Conservation (phyloP, 2,888 invertebrate species). For the Troglohyphantes excavatus region DNA sequence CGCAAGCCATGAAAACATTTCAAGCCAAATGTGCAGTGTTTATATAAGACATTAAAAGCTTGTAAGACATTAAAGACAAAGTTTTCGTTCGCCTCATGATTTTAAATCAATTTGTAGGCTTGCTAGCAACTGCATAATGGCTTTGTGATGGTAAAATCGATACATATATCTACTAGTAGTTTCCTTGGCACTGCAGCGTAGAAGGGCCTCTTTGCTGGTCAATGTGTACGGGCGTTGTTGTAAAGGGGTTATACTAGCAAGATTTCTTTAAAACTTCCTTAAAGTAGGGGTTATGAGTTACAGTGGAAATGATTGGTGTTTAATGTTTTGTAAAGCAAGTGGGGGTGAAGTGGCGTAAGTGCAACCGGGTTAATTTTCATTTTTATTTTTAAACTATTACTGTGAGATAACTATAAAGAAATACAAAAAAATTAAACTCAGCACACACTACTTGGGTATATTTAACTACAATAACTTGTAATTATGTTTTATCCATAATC, state of each 20-base stretch:
- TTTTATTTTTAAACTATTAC: too few relatives aligned
- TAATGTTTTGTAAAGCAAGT: too few relatives aligned
- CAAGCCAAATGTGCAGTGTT: not conserved
- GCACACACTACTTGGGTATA: too few relatives aligned
- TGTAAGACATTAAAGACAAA: not conserved
- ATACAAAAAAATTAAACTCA: too few relatives aligned
- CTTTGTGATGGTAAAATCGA: constrained; percentile 69
- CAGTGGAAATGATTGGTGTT: too few relatives aligned
- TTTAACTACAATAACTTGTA: too few relatives aligned
- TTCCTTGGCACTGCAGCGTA: not conserved
- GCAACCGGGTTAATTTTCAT: too few relatives aligned
- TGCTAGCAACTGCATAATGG: constrained; percentile 57
- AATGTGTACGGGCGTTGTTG: not conserved
- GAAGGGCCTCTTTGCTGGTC: constrained; percentile 34
- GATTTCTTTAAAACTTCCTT: not conserved
- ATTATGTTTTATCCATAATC: too few relatives aligned
- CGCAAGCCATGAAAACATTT: not conserved
- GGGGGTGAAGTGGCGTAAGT: too few relatives aligned
- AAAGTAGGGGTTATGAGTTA: not conserved
- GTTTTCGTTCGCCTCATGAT: constrained; percentile 37
- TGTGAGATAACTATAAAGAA: too few relatives aligned
- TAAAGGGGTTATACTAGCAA: not conserved
- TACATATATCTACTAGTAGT: constrained; percentile 36
- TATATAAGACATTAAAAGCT: not conserved
- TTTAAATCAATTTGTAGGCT: constrained; percentile 70